Base-by-base conservation (phyloP, 2,888 invertebrate species). In the Orthonychiurus folsomi region DNA sequence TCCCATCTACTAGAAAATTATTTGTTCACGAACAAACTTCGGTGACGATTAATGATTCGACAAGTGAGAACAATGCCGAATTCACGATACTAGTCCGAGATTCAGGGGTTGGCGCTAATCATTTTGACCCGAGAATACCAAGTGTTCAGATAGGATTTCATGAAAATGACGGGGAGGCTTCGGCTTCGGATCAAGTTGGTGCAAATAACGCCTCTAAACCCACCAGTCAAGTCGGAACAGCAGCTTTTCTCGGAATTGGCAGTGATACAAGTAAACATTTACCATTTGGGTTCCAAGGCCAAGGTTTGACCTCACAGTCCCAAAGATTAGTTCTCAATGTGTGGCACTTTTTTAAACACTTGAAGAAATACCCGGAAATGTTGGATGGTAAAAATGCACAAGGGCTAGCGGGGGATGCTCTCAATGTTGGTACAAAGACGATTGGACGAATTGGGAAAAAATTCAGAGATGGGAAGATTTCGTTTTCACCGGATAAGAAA, bases 401-500 rank as follows among this genome's bases (percentile, higher is more conserved):
- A 47, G 68, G 66, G 54, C 52, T 68, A n/a, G 69, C 69, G 12
- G 69, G 66, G 15, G 69, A 68, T 1, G 69, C 69, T 1, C 64
- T 69, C 47, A 65, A 69, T 55, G 63, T 69, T 9, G 65, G 68
- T 26, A 66, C 66, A 9, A 68, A 68, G 12, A 68, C 69, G 2
- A 69, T 69, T 21, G 69, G 69, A 9, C 64, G 66, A 58, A 66
- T 69, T 56, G 69, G 69, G 3, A 68, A 69, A 56, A 66, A 62
- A 56, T 68, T 68, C 20, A 5, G 59, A 18, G 18, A n/a, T 18
- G 59, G 59, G 5, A 48, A 50, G 24, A 50, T 59, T 15, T 37
- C 37, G 15, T 37, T 37, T 37, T n/a, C n/a, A n/a, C n/a, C n/a
- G n/a, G n/a, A 37, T 37, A 37, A 37, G 37, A 37, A 37, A 15